Percentiles rank a stretch among this genome's conserved stretches.
Conservation (phyloP, 2,113 vertebrate genomes). For the Laticauda colubrina region DNA sequence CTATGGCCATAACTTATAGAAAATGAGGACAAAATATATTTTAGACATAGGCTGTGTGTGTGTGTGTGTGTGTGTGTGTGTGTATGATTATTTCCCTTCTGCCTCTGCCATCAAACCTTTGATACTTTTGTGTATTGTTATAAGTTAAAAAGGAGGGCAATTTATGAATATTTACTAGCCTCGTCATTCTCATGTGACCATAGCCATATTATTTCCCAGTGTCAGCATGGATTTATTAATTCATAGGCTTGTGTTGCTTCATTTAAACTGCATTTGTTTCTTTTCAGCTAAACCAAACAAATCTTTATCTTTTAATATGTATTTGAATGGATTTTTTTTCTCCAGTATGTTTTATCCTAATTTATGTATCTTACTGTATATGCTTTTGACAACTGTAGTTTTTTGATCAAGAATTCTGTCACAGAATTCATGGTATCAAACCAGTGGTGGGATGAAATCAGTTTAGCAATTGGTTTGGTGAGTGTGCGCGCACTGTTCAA, state of each 20-base stretch:
- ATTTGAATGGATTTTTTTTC: neutral
- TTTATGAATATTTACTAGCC: neutral
- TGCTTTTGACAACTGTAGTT: neutral
- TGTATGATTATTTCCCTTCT: neutral
- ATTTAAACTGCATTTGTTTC: neutral
- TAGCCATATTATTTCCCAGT: neutral
- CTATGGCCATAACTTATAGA: conserved; percentile 4
- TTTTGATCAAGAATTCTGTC: neutral
- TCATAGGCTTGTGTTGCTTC: neutral
- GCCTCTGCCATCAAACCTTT: neutral
- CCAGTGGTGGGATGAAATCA: no score
- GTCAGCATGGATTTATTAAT: neutral
- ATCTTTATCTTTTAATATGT: neutral
- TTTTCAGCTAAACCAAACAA: neutral
- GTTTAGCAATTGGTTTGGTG: no score
- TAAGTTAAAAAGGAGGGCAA: neutral
- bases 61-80: neutral
- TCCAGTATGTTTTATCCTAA: neutral
- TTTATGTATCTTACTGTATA: neutral
- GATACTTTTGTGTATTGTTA: neutral
- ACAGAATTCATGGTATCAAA: neutral
- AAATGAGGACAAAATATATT: neutral
- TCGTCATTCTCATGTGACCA: neutral
- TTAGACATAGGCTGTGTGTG: neutral
- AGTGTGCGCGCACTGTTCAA: no score